These are phyloP conservation scores for Formica selysi DNA, from an alignment of 1,140 invertebrate species.

Conservation along the genomic window DNA sequence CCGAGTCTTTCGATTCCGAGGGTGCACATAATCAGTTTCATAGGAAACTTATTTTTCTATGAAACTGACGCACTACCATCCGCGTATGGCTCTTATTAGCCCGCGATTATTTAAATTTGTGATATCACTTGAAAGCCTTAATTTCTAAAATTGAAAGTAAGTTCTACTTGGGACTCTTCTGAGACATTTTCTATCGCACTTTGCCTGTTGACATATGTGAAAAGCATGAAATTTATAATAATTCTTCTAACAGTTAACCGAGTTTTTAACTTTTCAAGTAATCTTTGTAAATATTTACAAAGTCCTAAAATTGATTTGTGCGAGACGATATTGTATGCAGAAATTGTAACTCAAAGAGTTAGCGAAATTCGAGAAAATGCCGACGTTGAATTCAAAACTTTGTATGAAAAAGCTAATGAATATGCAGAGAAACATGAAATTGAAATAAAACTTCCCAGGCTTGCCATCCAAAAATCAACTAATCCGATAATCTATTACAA, in stretches of 20 bases:
- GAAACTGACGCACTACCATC: too few relatives aligned
- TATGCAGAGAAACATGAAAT: background rate
- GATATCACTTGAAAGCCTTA: too few relatives aligned
- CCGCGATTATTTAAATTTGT: background rate
- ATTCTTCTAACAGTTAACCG: background rate
- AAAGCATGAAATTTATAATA: constrained; percentile 6
- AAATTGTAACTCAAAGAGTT: constrained; percentile 23
- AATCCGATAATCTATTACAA: background rate
- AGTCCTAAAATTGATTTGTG: constrained; percentile 7
- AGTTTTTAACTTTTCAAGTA: background rate
- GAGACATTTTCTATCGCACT: constrained; percentile 26
- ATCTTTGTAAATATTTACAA: constrained; percentile 6
- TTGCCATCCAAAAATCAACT: background rate
- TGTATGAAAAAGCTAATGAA: constrained; percentile 12
- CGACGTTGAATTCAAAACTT: constrained; percentile 11
- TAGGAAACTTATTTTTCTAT: too few relatives aligned
- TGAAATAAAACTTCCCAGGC: background rate
- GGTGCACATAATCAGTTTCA: too few relatives aligned
- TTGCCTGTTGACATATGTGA: constrained; percentile 7
- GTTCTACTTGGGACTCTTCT: constrained; percentile 9
- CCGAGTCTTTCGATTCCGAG: too few relatives aligned
- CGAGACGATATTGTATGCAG: background rate
- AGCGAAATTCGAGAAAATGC: constrained; percentile 4
- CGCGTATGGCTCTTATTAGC: too few relatives aligned
- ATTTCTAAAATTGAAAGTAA: too few relatives aligned